Percentiles rank a stretch among this genome's conserved stretches.
Evolutionary conservation across 2,888 invertebrate genomes (phyloP).

Genomic region (Apodemia mormo): DNA sequence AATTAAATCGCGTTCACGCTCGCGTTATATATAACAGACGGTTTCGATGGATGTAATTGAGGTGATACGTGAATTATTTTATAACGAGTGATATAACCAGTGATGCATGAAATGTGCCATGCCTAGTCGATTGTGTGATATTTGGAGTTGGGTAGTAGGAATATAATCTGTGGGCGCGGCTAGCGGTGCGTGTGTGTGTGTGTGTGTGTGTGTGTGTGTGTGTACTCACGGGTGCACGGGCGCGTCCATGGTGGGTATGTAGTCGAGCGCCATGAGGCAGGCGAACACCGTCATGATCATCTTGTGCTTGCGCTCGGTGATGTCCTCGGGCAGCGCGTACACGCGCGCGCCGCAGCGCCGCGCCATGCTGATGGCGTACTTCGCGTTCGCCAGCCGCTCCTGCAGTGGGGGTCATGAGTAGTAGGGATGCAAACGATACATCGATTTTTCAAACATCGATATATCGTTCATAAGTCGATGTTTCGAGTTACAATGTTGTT

Average conservation of each 20-base stretch:
- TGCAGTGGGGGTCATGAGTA: slow-evolving; percentile 53
- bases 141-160: too few species aligned
- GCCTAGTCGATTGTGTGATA: too few species aligned
- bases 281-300: slow-evolving; percentile 99
- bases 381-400: slow-evolving; percentile 98
- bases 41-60: too few species aligned
- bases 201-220: background rate
- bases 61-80: too few species aligned
- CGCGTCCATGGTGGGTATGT: slow-evolving; percentile 92
- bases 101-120: too few species aligned
- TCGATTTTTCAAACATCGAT: too few species aligned
- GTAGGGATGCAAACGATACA: too few species aligned
- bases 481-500: too few species aligned
- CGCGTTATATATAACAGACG: too few species aligned
- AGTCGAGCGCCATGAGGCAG: slow-evolving; percentile 98
- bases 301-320: slow-evolving; percentile 98
- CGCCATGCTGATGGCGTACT: slow-evolving; percentile 99
- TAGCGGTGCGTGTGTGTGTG: background rate
- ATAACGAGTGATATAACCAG: too few species aligned
- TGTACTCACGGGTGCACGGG: slow-evolving; percentile 60
- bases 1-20: too few species aligned
- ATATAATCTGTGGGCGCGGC: background rate
- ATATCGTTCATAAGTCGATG: too few species aligned
- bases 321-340: slow-evolving; percentile 99
- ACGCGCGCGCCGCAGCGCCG: slow-evolving; percentile 98